Base-by-base conservation (phyloP, 2,113 vertebrate genomes). In the Tragulus kanchil region DNA sequence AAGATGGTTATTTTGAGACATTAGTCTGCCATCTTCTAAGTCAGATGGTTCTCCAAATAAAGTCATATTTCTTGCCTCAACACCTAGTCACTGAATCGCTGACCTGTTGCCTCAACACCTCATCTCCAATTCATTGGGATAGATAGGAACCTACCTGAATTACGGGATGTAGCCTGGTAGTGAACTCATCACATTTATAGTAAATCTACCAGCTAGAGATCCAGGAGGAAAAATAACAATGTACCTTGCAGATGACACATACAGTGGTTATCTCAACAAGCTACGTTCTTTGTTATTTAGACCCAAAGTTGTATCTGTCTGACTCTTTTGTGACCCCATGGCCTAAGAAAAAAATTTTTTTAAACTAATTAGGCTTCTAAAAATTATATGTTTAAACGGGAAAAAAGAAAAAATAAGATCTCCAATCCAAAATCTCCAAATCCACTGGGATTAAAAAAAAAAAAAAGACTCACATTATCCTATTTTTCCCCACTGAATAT, bases 341-440 rank as follows among this genome's bases (percentile, higher is more conserved):
- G n/a, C n/a, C n/a, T n/a, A n/a, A n/a, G n/a, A n/a, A n/a, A n/a
- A n/a, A n/a, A n/a, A n/a, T n/a, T n/a, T n/a, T n/a, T n/a, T n/a
- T n/a, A 95, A 65, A 15, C n/a, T 28, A n/a, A 67, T 73, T 56
- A 82, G 64, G 5, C 21, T 90, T 85, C 59, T 92, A 73, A 96
- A 94, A 88, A 64, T 78, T 75, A 52, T 19, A 86, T 15, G 0
- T 90, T 92, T 97, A 81, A 93, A 86, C 45, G 42, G 25, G 5
- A 17, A 23, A 11, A n/a, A 21, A 36, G 5, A 42, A 65, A 56
- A 73, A 62, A 45, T 50, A 16, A 93, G 61, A 19, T 25, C 19
- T 93, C 25, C 19, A 54, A 48, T 61, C 28, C 69, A 89, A 84
- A 26, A 59, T 36, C 36, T 36, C 36, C 36, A 36, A 36, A 36